Conservation (phyloP, 2,113 vertebrate genomes). For the Corvus hawaiiensis region DNA sequence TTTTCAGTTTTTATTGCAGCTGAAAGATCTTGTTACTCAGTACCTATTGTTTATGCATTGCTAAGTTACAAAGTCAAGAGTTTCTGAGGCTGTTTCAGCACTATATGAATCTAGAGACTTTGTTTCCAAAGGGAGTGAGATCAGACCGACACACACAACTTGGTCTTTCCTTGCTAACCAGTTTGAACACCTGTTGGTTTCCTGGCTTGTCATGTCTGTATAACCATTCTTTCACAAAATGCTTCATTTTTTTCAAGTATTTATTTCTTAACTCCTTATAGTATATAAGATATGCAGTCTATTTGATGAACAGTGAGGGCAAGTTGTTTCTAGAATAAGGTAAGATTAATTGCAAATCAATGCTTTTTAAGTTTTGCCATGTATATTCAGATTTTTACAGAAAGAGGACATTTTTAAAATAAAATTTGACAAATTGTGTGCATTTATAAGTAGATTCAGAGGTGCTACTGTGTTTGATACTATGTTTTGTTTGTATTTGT, state of each 20-base stretch:
- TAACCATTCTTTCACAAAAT: not conserved
- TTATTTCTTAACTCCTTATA: not conserved
- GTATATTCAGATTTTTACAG: not conserved
- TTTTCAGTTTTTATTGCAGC: not conserved
- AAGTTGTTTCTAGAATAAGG: not conserved
- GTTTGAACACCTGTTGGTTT: not conserved
- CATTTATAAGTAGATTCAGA: not conserved
- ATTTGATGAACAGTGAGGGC: not conserved
- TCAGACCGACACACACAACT: rapidly evolving
- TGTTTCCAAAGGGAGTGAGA: not conserved
- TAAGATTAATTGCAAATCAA: not conserved
- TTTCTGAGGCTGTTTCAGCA: not conserved
- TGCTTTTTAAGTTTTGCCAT: not conserved
- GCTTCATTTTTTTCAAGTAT: not conserved
- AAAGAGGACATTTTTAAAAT: not conserved
- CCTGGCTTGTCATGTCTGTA: not conserved
- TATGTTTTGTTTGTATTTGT: not conserved
- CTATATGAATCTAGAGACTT: not conserved
- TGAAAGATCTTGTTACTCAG: not conserved
- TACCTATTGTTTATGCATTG: rapidly evolving
- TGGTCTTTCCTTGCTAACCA: not conserved
- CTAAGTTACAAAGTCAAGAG: not conserved
- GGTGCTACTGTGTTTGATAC: not conserved
- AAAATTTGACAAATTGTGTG: not conserved
- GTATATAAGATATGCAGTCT: not conserved